These are phyloP conservation scores for Acridotheres tristis DNA, from an alignment of 2,797 vertebrate genomes.

Conservation along the genomic window DNA sequence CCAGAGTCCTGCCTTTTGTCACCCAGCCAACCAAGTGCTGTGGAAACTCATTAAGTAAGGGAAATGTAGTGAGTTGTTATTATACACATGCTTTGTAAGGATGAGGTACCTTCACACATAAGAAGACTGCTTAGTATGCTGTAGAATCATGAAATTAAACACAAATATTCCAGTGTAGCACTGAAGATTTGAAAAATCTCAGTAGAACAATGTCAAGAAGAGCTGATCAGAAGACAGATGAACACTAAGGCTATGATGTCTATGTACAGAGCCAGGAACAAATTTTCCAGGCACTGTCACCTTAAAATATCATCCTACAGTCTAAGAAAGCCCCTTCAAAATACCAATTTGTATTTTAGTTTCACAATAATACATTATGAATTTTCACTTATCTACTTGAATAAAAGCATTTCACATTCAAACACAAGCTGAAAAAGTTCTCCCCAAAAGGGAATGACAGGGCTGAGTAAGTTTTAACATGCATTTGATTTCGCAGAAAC, in stretches of 20 bases:
- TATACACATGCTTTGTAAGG: neutral
- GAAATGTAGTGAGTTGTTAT: neutral
- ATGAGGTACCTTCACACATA: neutral
- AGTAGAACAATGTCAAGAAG: neutral
- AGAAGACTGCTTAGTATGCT: neutral
- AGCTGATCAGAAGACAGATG: neutral
- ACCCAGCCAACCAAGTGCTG: neutral
- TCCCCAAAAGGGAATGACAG: neutral
- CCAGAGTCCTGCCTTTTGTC: neutral
- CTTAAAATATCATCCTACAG: slow-evolving; percentile 29
- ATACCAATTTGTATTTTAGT: neutral
- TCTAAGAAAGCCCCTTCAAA: slow-evolving; percentile 11
- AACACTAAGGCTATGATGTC: neutral
- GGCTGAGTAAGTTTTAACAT: neutral
- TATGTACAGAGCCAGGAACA: neutral
- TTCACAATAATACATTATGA: neutral
- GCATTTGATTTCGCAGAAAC: neutral
- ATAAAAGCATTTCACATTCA: neutral
- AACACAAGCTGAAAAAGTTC: neutral
- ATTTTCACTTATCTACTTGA: neutral
- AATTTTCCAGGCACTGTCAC: neutral
- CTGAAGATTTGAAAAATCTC: neutral
- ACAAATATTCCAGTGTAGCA: neutral
- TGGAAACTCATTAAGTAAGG: neutral
- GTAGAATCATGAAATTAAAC: neutral